These are phyloP conservation scores for Malurus splendens DNA, from an alignment of 2,797 vertebrate genomes.

Conservation along the genomic window DNA sequence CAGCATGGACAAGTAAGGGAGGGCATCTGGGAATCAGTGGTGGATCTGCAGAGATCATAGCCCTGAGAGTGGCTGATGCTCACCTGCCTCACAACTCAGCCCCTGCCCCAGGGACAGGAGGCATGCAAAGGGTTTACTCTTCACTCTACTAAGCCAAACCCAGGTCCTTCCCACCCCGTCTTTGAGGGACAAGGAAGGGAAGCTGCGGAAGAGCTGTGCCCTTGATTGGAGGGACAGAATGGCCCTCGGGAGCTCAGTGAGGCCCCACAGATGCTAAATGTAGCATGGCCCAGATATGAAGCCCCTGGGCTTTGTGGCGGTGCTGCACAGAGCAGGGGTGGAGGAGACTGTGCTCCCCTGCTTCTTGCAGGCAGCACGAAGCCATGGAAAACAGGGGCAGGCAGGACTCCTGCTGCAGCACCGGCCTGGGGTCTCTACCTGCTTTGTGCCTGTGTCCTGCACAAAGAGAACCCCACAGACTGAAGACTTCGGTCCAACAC, in stretches of 20 bases:
- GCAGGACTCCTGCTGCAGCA: background rate
- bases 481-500: background rate
- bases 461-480: background rate
- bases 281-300: slow-evolving; percentile 26
- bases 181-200: background rate
- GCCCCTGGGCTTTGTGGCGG: slow-evolving; percentile 5
- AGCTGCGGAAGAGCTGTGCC: slow-evolving; percentile 7
- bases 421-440: background rate
- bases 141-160: background rate
- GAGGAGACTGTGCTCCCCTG: slow-evolving; percentile 22
- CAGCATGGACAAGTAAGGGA: background rate
- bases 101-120: background rate
- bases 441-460: background rate
- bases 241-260: background rate
- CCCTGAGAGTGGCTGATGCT: background rate
- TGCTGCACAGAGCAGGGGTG: background rate
- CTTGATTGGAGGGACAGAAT: background rate
- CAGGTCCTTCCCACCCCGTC: background rate
- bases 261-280: slow-evolving; percentile 15
- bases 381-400: background rate
- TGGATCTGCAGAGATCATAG: background rate
- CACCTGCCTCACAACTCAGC: background rate
- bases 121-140: background rate
- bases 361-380: background rate
- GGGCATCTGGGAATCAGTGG: background rate